Evolutionary conservation across 2,888 invertebrate genomes (phyloP).

Genomic region (Octodonta nipae): DNA sequence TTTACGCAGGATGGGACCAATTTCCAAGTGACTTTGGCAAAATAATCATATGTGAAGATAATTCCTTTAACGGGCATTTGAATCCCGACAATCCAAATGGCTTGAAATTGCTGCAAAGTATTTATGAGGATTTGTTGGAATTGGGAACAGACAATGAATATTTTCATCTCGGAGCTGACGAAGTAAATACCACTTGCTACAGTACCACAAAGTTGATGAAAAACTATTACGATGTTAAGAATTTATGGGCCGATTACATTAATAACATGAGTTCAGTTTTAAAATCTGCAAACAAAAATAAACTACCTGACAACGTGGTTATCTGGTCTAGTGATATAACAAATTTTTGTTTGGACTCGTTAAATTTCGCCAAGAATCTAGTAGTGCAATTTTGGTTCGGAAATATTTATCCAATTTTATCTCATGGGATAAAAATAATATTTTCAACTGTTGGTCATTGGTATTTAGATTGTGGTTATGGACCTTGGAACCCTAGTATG

Average conservation of each 20-base stretch:
- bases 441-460: slow-evolving; percentile 71
- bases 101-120: slow-evolving; percentile 51
- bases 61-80: slow-evolving; percentile 63
- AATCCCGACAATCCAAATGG: slow-evolving; percentile 65
- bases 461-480: slow-evolving; percentile 78
- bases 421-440: slow-evolving; percentile 59
- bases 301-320: slow-evolving; percentile 41
- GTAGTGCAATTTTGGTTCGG: slow-evolving; percentile 70
- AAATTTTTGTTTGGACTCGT: slow-evolving; percentile 26
- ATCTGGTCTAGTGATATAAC: slow-evolving; percentile 66
- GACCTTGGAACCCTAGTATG: slow-evolving; percentile 60
- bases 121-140: slow-evolving; percentile 59
- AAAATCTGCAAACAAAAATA: slow-evolving; percentile 43
- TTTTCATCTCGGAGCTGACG: slow-evolving; percentile 67
- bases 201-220: slow-evolving; percentile 27
- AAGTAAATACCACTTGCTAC: slow-evolving; percentile 66
- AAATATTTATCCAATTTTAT: slow-evolving; percentile 53
- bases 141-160: slow-evolving; percentile 61
- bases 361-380: slow-evolving; percentile 31
- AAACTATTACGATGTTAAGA: slow-evolving; percentile 48
- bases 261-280: slow-evolving; percentile 45
- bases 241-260: slow-evolving; percentile 61
- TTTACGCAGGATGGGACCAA: slow-evolving; percentile 67
- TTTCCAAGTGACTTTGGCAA: slow-evolving; percentile 50
- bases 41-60: slow-evolving; percentile 60